Base-by-base conservation (phyloP, 2,113 vertebrate genomes). In the Chaetura pelagica region DNA sequence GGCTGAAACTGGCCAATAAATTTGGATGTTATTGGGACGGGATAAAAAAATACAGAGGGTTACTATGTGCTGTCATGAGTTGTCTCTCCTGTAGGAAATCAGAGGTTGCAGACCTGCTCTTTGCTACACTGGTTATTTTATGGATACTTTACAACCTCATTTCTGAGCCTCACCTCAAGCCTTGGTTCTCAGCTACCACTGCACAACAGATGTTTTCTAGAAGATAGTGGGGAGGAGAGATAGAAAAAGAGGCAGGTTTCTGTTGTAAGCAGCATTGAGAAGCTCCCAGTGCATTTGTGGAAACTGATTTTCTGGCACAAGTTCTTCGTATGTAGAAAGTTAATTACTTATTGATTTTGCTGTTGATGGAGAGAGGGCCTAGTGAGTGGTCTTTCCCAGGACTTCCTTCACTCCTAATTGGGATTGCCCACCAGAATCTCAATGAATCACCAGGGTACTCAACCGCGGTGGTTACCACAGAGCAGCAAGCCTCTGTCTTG, bases 281-380 rank as follows among this genome's bases (percentile, higher is more conserved):
- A 46, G 5, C 59, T 76, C 79, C 46, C 72, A 34, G 54, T 4
- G 1, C 20, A 16, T 80, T 61, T 57, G 59, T 32, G 79, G 62
- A 79, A 86, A 90, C 10, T 29, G 1, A 84, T 78, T 81, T 89
- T 74, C 91, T 77, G 54, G 61, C 79, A 86, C 74, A 95, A 90
- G 38, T 52, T 76, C 66, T 80, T 92, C 73, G 69, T 85, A 54
- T 54, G n/a, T 79, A 92, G 64, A 29, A 76, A 90, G 79, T 77
- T 94, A 92, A 93, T 94, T 93, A 89, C 84, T 91, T 95, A 94
- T 94, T 96, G 96, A 96, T 94, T 93, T 84, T 89, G 52, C 58
- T 91, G 84, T 67, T 81, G 87, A 74, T 55, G 63, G 94, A 88
- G 59, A 74, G 32, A 77, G 5, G 6, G 35, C 44, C 40, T 95